These are phyloP conservation scores for Xestia sexstrigata DNA, from an alignment of 2,888 invertebrate species.

Conservation along the genomic window DNA sequence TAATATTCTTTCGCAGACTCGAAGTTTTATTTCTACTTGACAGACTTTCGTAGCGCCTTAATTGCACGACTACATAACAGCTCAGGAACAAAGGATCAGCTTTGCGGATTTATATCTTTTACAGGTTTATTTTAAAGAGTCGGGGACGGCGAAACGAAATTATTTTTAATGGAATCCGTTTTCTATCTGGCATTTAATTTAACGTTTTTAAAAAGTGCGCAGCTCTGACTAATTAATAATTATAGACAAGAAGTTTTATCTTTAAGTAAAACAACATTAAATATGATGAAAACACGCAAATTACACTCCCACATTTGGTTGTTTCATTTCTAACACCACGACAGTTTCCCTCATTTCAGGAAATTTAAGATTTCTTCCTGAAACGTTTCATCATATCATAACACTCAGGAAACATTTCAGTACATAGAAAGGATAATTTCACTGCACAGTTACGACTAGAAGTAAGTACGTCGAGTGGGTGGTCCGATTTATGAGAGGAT, in stretches of 20 bases:
- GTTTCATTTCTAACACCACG: background rate
- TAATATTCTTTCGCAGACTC: conserved; percentile 68
- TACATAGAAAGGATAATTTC: conserved; percentile 52
- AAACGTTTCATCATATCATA: background rate
- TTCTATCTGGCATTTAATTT: background rate
- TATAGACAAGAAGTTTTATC: background rate
- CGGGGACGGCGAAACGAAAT: conserved; percentile 39
- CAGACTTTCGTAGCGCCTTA: conserved; percentile 69
- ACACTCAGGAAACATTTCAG: conserved; percentile 9
- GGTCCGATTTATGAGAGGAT: conserved; percentile 75
- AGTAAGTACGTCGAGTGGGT: conserved; percentile 66
- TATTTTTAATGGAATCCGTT: conserved; percentile 12
- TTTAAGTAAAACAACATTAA: conserved; percentile 5
- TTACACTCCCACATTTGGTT: background rate
- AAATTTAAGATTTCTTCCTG: background rate
- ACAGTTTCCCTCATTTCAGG: background rate
- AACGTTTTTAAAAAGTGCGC: conserved; percentile 6
- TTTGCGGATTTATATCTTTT: conserved; percentile 61
- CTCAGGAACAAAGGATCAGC: conserved; percentile 66
- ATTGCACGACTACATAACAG: conserved; percentile 69
- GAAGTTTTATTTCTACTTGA: conserved; percentile 74
- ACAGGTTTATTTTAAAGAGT: conserved; percentile 52
- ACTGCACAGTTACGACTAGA: conserved; percentile 20
- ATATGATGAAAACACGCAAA: conserved; percentile 1
- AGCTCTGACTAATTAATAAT: background rate